Evolutionary conservation across 1,140 invertebrate species (phyloP).

Genomic region (Microplitis demolitor): DNA sequence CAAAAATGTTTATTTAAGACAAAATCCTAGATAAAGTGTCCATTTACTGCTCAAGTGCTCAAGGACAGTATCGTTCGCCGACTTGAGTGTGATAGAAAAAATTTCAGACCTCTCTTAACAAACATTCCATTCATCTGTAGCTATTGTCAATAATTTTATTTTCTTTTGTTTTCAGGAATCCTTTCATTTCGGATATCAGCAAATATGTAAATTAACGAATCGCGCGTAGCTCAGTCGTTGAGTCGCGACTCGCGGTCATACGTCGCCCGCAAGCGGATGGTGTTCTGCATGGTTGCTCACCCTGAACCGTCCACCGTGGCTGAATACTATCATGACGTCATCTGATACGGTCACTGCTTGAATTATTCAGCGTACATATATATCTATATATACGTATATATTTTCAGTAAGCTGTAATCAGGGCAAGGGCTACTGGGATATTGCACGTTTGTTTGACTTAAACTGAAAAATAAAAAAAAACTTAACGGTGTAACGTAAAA

Average conservation of each 20-base stretch:
- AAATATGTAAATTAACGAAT: slow-evolving; percentile 18
- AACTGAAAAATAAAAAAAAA: too few species aligned
- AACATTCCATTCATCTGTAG: too few species aligned
- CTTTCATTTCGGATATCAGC: neutral
- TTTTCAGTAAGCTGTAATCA: slow-evolving; percentile 11
- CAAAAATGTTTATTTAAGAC: too few species aligned
- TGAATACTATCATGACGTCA: slow-evolving; percentile 58
- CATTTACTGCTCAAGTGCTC: too few species aligned
- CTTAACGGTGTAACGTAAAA: too few species aligned
- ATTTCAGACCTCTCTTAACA: too few species aligned
- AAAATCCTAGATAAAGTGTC: too few species aligned
- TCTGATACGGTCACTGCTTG: slow-evolving; percentile 56
- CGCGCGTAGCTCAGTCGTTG: slow-evolving; percentile 17
- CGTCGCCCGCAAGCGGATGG: slow-evolving; percentile 45
- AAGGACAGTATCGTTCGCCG: too few species aligned
- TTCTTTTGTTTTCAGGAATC: too few species aligned
- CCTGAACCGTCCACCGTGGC: slow-evolving; percentile 53
- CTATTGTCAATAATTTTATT: too few species aligned
- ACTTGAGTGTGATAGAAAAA: too few species aligned
- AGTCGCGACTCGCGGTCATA: slow-evolving; percentile 8
- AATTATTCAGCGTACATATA: slow-evolving; percentile 48
- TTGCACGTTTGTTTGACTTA: too few species aligned
- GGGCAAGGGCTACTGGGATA: slow-evolving; percentile 12
- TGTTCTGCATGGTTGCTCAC: slow-evolving; percentile 58
- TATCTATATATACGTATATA: slow-evolving; percentile 25